Evolutionary conservation across 2,797 vertebrate species (phyloP), one percentile per base, ranked within the genome.

Genomic region (Neostethus bicornis): DNA sequence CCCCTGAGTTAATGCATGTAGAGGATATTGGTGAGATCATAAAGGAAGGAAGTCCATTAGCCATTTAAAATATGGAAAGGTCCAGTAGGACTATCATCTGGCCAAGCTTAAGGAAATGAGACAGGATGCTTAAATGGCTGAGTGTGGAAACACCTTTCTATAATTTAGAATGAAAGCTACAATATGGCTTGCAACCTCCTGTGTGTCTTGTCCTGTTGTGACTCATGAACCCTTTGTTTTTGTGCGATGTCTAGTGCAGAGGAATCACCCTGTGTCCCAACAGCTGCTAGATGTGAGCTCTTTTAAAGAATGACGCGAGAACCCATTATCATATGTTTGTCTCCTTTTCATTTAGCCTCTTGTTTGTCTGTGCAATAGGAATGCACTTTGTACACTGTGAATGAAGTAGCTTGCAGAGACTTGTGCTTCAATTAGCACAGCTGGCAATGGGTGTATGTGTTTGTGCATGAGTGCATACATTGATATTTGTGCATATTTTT

Each of bases 21-120:
- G 78, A 62, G 50, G 78, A 76, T 68, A 85, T 73, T 17, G 44
- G 49, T 91, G 85, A 91, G 80, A 85, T 90, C 85, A 89, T 88
- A 51, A 65, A 58, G 53, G 47, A 75, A 80, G 88, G 85, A 89
- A 85, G 79, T 77, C 62, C n/a, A 65, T 82, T 66, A 66, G 61
- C 77, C 51, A 60, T 48, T 79, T 42, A 65, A 77, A 64, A 62
- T 20, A 16, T n/a, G 20, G 14, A 56, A 19, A 66, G 25, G 73
- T 51, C 72, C 47, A 49, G 65, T 75, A 21, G 51, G 72, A 65
- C 67, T 64, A 84, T 88, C 88, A 91, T 89, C 89, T 91, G 89
- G 81, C 68, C 49, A 10, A 64, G 73, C 17, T 68, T 25, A 58
- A n/a, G 86, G 85, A 88, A 86, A 66, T 34, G 28, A 78, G 65